phyloP scores from a whole-genome alignment of 23 tunicate species.

The Oikopleura dioica region DNA sequence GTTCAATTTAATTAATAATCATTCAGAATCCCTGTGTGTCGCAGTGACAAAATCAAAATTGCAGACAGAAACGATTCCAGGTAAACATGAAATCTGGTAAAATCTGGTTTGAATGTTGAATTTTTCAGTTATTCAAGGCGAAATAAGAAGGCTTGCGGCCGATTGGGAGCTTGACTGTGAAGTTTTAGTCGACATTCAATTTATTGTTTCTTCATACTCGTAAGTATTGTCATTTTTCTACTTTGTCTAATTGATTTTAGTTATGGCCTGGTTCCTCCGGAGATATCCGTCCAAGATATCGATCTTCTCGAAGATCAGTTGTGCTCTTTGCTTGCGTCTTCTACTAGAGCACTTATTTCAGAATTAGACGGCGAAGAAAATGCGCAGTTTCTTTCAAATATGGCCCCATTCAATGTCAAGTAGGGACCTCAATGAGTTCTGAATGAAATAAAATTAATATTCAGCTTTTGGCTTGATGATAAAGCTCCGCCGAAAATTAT shows the following conservation, averaged over 20 bases:
- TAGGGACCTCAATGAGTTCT: too few relatives aligned
- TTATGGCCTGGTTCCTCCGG: too few relatives aligned
- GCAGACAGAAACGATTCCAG: too few relatives aligned
- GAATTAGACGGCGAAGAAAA: background rate
- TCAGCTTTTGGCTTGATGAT: too few relatives aligned
- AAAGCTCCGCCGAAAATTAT: too few relatives aligned
- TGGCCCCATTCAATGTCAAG: slow-evolving; percentile 12
- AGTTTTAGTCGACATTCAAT: background rate
- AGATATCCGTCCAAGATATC: background rate
- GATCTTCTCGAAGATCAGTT: background rate
- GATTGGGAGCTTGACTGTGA: slow-evolving; percentile 10
- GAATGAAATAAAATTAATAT: too few relatives aligned
- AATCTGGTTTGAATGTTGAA: too few relatives aligned
- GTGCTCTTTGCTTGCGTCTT: background rate
- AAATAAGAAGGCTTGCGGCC: background rate
- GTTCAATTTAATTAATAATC: too few relatives aligned
- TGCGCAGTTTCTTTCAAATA: background rate
- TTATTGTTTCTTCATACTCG: background rate
- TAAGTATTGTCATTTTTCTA: background rate
- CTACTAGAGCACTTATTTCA: background rate
- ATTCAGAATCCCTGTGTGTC: too few relatives aligned
- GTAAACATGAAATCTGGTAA: too few relatives aligned
- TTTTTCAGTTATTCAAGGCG: background rate
- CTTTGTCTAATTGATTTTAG: background rate
- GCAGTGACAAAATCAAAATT: too few relatives aligned